phyloP scores from a whole-genome alignment of 2,888 invertebrate genomes.

The Polymixis lichenea region DNA sequence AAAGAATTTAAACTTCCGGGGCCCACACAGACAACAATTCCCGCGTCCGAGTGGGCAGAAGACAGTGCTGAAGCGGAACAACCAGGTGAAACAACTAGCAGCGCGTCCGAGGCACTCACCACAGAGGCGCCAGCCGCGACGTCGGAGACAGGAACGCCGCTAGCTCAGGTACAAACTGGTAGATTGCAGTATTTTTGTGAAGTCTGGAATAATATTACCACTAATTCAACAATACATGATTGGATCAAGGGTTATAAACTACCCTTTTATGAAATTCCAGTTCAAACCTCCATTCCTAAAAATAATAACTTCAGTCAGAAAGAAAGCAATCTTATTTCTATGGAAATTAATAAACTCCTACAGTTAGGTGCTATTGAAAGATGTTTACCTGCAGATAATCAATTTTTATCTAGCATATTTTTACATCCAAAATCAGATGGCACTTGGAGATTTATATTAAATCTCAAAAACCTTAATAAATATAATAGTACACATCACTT shows the following conservation, averaged over 20 bases:
- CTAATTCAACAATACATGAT: neutral
- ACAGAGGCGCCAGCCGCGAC: conserved; percentile 14
- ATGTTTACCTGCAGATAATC: neutral
- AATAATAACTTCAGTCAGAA: neutral
- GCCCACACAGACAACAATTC: conserved; percentile 23
- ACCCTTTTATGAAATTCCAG: conserved; percentile 1
- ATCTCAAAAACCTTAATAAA: conserved; percentile 3
- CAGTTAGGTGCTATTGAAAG: neutral
- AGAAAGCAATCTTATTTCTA: neutral
- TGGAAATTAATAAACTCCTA: neutral
- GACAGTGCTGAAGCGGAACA: conserved; percentile 8
- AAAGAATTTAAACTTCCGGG: conserved; percentile 33
- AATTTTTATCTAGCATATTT: conserved; percentile 11
- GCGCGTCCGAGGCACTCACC: conserved; percentile 9
- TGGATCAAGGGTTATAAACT: conserved; percentile 22
- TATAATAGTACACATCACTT: neutral
- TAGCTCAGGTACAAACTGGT: conserved; percentile 24
- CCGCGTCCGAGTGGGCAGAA: conserved; percentile 31
- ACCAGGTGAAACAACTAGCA: neutral
- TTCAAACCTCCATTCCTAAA: neutral
- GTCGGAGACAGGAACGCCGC: conserved; percentile 17
- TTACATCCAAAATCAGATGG: conserved; percentile 7
- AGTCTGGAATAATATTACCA: conserved; percentile 6
- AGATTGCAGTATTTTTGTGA: conserved; percentile 11
- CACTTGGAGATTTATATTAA: conserved; percentile 4